phyloP scores from a whole-genome alignment of 2,797 vertebrate genomes.

The Sphenodon punctatus region DNA sequence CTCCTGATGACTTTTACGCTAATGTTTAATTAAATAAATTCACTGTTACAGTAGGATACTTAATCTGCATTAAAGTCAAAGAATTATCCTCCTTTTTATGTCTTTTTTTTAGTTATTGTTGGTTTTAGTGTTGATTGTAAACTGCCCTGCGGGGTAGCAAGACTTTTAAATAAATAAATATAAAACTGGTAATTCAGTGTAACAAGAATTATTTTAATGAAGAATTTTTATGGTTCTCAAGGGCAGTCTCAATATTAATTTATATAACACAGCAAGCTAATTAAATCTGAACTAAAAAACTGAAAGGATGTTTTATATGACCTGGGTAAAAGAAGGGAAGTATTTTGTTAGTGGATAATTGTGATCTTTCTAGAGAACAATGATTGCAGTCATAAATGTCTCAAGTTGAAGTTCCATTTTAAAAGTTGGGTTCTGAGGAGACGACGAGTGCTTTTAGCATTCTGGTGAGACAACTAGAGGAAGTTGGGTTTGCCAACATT shows the following conservation, averaged over 20 bases:
- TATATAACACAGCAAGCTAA: not conserved
- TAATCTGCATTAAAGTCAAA: not conserved
- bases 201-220: not conserved
- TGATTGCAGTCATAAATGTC: not conserved
- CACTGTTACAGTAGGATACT: not conserved
- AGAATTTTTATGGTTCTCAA: not conserved
- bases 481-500: rapidly evolving
- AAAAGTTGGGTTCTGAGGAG: not conserved
- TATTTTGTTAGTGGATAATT: not conserved
- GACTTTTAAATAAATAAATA: no score
- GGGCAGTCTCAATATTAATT: not conserved
- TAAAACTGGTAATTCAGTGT: not conserved
- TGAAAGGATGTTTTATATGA: not conserved
- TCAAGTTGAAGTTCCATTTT: not conserved
- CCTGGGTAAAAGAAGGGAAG: not conserved
- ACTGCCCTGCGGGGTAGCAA: no score
- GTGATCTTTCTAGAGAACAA: not conserved
- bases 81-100: no score
- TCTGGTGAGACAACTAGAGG: not conserved
- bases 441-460: not conserved
- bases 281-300: not conserved
- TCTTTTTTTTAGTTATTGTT: no score
- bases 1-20: not conserved
- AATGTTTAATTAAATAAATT: not conserved
- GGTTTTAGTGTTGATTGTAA: no score